Evolutionary conservation across 2,888 invertebrate genomes (phyloP).

Genomic region (Malthinus flaveolus): DNA sequence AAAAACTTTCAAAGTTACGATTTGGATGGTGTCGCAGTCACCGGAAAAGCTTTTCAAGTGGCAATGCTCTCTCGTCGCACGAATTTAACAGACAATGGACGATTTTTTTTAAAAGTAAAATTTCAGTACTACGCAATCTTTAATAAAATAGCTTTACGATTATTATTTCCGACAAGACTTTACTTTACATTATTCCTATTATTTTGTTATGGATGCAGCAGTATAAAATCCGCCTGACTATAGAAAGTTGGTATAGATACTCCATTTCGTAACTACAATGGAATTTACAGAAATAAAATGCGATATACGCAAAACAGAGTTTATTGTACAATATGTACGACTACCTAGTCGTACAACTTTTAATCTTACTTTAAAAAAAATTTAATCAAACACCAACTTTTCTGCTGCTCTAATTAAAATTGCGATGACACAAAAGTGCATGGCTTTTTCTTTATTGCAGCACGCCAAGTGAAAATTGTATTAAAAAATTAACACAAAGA

Average conservation of each 20-base stretch:
- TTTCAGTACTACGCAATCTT: conserved; percentile 2
- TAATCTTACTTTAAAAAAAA: too few species aligned
- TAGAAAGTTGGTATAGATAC: neutral
- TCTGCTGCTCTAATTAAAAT: too few species aligned
- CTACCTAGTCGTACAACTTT: too few species aligned
- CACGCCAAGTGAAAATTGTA: too few species aligned
- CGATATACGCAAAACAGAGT: too few species aligned
- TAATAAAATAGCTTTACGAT: conserved; percentile 27
- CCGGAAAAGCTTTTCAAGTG: conserved; percentile 33
- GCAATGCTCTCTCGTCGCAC: conserved; percentile 30
- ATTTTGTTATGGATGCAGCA: conserved; percentile 21
- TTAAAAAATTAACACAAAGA: too few species aligned
- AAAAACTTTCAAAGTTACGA: conserved; percentile 24
- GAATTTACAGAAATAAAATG: too few species aligned
- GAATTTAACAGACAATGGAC: conserved; percentile 28
- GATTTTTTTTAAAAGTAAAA: conserved; percentile 16
- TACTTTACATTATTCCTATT: conserved; percentile 23
- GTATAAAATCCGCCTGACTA: conserved; percentile 18
- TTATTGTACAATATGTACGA: too few species aligned
- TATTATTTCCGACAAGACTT: conserved; percentile 24
- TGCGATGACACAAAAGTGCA: too few species aligned
- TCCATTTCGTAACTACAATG: too few species aligned
- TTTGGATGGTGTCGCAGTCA: conserved; percentile 26
- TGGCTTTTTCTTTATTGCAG: too few species aligned
- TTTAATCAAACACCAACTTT: too few species aligned